Percentiles rank a stretch among this genome's conserved stretches.
Evolutionary conservation across 1,140 invertebrate species (phyloP).

Genomic region (Zaprionus gabonicus): DNA sequence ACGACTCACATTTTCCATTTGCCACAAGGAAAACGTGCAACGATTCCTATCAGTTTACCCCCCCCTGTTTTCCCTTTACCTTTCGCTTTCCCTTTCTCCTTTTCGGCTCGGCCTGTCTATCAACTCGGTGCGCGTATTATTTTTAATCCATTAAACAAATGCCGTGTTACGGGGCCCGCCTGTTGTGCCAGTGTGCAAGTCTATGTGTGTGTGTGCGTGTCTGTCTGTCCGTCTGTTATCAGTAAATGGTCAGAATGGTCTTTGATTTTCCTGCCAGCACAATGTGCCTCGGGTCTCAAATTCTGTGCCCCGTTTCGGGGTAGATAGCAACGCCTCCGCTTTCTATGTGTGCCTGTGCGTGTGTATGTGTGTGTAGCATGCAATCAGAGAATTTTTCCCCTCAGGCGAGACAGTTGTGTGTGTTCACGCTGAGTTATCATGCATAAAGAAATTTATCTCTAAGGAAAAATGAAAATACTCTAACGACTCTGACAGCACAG

Average conservation of each 20-base stretch:
- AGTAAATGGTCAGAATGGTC: slow-evolving; percentile 69
- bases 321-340: slow-evolving; percentile 70
- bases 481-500: slow-evolving; percentile 56
- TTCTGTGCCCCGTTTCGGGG: slow-evolving; percentile 35
- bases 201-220: not conserved
- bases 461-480: slow-evolving; percentile 55
- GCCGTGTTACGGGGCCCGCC: slow-evolving; percentile 63
- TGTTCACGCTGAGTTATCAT: slow-evolving; percentile 70
- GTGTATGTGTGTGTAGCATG: slow-evolving; percentile 37
- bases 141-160: slow-evolving; percentile 83
- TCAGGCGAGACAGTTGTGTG: slow-evolving; percentile 35
- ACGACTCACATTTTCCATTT: slow-evolving; percentile 73
- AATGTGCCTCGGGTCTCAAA: slow-evolving; percentile 40
- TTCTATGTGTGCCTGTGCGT: not conserved
- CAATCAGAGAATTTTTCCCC: slow-evolving; percentile 55
- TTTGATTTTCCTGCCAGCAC: slow-evolving; percentile 62
- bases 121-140: slow-evolving; percentile 62
- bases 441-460: slow-evolving; percentile 58
- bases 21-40: slow-evolving; percentile 64
- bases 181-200: slow-evolving; percentile 10
- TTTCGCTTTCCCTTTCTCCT: slow-evolving; percentile 15
- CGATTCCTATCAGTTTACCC: slow-evolving; percentile 66
- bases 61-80: slow-evolving; percentile 9
- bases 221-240: slow-evolving; percentile 57
- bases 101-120: slow-evolving; percentile 1